Evolutionary conservation across 2,797 vertebrate genomes (phyloP).

Genomic region (Malacoctenus gilli): DNA sequence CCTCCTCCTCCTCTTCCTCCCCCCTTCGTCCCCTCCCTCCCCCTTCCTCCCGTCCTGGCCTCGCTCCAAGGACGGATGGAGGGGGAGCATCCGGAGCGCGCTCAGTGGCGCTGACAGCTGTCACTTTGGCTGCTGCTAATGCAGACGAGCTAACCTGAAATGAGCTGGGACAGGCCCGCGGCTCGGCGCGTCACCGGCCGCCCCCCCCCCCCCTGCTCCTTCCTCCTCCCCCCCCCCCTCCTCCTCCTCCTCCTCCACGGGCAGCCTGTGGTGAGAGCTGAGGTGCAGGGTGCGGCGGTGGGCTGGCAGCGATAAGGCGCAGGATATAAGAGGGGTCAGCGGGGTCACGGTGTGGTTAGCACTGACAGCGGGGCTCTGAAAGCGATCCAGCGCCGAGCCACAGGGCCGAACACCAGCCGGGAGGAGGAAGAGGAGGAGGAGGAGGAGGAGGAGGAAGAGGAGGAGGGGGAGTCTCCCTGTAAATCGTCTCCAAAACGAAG

Average conservation of each 20-base stretch:
- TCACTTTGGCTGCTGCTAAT: slow-evolving; percentile 72
- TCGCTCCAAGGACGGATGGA: slow-evolving; percentile 64
- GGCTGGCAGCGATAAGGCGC: slow-evolving; percentile 70
- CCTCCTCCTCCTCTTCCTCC: not conserved
- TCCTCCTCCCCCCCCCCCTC: slow-evolving; percentile 14
- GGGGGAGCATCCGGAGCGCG: slow-evolving; percentile 48
- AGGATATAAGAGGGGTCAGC: slow-evolving; percentile 74
- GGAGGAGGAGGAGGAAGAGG: too few species aligned
- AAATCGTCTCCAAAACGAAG: too few species aligned
- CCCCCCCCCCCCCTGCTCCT: slow-evolving; percentile 16
- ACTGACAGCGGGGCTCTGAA: slow-evolving; percentile 65
- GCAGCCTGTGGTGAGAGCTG: slow-evolving; percentile 21
- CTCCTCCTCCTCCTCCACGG: slow-evolving; percentile 16
- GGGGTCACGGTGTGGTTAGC: slow-evolving; percentile 73
- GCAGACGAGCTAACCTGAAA: slow-evolving; percentile 73
- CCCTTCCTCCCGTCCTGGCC: slow-evolving; percentile 50
- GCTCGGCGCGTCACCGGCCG: slow-evolving; percentile 32
- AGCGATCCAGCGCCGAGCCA: slow-evolving; percentile 60
- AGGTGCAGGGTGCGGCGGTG: slow-evolving; percentile 61
- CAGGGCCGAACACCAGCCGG: slow-evolving; percentile 26
- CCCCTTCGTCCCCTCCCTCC: slow-evolving; percentile 9
- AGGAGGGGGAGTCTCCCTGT: too few species aligned
- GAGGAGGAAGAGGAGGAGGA: slow-evolving; percentile 12
- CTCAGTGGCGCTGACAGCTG: slow-evolving; percentile 75
- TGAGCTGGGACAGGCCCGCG: slow-evolving; percentile 68